Evolutionary conservation across 2,797 vertebrate species (phyloP).

Genomic region (Amblyraja radiata): DNA sequence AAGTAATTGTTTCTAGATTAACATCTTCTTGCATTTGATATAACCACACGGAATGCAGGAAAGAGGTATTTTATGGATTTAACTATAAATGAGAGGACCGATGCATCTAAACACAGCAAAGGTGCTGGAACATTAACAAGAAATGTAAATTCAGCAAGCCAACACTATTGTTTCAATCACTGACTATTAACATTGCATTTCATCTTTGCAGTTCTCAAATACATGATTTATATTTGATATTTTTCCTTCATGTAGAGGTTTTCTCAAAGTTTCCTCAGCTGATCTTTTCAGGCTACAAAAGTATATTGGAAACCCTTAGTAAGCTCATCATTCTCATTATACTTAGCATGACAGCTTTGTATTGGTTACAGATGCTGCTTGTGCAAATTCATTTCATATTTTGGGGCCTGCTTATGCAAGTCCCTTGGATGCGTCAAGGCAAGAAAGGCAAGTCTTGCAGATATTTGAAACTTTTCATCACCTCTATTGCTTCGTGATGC

Average conservation of each 20-base stretch:
- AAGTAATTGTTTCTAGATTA: not conserved
- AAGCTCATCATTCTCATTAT: constrained; percentile 29
- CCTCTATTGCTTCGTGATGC: not conserved
- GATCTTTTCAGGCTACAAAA: constrained; percentile 3
- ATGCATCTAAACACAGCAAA: not conserved
- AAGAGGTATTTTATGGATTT: not conserved
- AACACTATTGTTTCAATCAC: not conserved
- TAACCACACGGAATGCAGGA: not conserved
- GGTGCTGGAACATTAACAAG: not conserved
- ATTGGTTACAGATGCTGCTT: constrained; percentile 16
- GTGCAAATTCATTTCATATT: not conserved
- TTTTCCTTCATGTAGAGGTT: not conserved
- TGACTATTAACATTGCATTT: not conserved
- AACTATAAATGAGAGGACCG: not conserved
- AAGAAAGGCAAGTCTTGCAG: not conserved
- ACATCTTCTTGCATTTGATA: not conserved
- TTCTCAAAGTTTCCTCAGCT: constrained; percentile 25
- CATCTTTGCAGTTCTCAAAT: not conserved
- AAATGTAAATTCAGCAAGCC: not conserved
- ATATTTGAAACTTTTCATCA: constrained; percentile 2
- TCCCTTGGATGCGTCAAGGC: not conserved
- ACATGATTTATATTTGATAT: not conserved
- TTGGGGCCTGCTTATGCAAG: not conserved
- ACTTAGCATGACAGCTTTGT: constrained; percentile 30
- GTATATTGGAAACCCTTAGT: constrained; percentile 12